Conservation (phyloP, 2,113 vertebrate species). For the Mormyrus iriodes region DNA sequence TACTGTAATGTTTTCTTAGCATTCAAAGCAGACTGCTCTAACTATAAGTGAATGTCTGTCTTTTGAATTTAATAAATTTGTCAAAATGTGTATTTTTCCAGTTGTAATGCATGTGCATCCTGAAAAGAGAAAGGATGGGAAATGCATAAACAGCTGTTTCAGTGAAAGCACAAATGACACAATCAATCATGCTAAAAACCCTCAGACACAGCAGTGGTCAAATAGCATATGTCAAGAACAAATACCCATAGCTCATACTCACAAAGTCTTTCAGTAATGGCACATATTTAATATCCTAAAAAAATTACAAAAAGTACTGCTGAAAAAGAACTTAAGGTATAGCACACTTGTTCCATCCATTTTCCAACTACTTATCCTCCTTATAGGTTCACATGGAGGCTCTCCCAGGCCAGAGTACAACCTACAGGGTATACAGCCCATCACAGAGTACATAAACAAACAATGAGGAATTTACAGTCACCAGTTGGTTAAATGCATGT, state of each 20-base stretch:
- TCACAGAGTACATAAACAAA: too few species aligned
- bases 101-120: not conserved
- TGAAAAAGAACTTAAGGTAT: too few species aligned
- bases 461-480: too few species aligned
- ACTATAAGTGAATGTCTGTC: constrained; percentile 64
- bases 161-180: not conserved
- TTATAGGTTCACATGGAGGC: too few species aligned
- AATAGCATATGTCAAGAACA: not conserved
- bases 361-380: too few species aligned
- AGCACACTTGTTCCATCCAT: too few species aligned
- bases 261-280: too few species aligned
- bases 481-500: too few species aligned
- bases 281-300: too few species aligned
- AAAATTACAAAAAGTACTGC: too few species aligned
- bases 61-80: constrained; percentile 65
- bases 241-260: not conserved
- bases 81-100: constrained; percentile 44
- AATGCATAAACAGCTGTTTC: not conserved
- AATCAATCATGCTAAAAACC: not conserved
- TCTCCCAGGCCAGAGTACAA: too few species aligned
- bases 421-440: too few species aligned
- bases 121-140: not conserved
- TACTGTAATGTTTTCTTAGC: constrained; percentile 50
- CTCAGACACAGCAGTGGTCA: not conserved
- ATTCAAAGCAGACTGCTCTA: constrained; percentile 53